Conservation (phyloP, 2,113 vertebrate species). For the Mastomys natalensis region DNA sequence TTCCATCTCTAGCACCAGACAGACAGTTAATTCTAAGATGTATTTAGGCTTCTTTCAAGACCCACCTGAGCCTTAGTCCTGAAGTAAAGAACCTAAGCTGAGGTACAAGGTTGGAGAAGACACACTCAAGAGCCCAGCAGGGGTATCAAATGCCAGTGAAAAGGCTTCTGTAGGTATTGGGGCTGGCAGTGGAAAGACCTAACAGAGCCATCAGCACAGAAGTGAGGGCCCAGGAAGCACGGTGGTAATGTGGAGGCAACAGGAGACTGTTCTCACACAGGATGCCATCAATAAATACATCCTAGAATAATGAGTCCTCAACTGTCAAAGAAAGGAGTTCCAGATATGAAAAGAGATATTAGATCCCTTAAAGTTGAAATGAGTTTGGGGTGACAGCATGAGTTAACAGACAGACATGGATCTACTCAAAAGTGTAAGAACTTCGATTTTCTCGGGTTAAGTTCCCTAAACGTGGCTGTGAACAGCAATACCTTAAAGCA, state of each 20-base stretch:
- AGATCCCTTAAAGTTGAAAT: not conserved
- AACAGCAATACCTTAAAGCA: not conserved
- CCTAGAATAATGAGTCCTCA: not conserved
- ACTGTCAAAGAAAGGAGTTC: not conserved
- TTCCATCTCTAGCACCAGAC: not conserved
- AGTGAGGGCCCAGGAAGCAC: too few species aligned
- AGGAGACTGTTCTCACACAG: too few species aligned
- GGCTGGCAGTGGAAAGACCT: not conserved
- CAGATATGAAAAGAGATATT: not conserved
- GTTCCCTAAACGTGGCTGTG: not conserved
- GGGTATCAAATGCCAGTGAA: not conserved
- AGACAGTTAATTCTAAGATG: not conserved
- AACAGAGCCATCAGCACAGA: not conserved
- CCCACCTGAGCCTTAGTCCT: not conserved
- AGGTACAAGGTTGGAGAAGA: not conserved
- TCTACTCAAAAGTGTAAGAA: not conserved
- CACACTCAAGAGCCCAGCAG: not conserved
- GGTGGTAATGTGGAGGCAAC: not conserved
- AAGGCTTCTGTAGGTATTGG: not conserved
- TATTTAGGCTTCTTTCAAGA: not conserved
- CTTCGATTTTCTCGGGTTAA: not conserved
- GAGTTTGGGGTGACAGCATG: not conserved
- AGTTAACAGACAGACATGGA: not conserved
- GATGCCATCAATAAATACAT: not conserved
- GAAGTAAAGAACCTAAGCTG: not conserved